Base-by-base conservation (phyloP, 2,888 invertebrate genomes). In the Leucozona laternaria region DNA sequence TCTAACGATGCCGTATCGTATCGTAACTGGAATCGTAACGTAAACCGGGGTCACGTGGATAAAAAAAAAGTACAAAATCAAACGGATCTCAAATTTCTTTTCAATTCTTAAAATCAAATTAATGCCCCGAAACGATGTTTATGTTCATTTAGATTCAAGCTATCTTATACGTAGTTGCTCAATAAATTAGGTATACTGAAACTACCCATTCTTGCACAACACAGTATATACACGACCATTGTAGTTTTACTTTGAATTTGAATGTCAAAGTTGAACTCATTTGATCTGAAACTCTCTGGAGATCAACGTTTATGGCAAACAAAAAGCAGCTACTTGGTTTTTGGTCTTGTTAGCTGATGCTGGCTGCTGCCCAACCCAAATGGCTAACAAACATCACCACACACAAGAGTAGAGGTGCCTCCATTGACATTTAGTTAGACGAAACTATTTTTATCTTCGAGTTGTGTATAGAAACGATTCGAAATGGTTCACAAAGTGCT, bases 181-280 rank as follows among this genome's bases (percentile, higher is more conserved):
- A 28, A 28, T 2, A n/a, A 17, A 57, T n/a, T 17, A n/a, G n/a
- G n/a, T n/a, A 2, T 13, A 37, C 34, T 40, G n/a, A 28, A 58
- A 58, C 34, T 40, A 10, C 28, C 25, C 43, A 43, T 43, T 62
- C 43, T 45, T 62, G 25, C 62, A 43, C 43, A 25, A 62, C 28
- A 25, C 7, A 8, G 10, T 2, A 34, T 34, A 34, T 7, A 7
- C 2, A 22, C 8, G 11, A 1, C 10, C 17, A 20, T 48, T 48
- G 8, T 8, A 22, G 0, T 15, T n/a, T n/a, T 20, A 10, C 2
- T n/a, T n/a, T 31, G 1, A 31, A 28, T 28, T 48, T 28, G 71
- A 84, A 84, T 84, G 84, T 79, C 84, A 84, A 76, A 84, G 79
- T 45, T 84, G 73, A 79, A 71, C 64, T 58, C 75, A 70, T 78